These are phyloP conservation scores for Gnathonemus echidnorhynchus DNA, from an alignment of 2,113 vertebrate genomes.

Conservation along the genomic window DNA sequence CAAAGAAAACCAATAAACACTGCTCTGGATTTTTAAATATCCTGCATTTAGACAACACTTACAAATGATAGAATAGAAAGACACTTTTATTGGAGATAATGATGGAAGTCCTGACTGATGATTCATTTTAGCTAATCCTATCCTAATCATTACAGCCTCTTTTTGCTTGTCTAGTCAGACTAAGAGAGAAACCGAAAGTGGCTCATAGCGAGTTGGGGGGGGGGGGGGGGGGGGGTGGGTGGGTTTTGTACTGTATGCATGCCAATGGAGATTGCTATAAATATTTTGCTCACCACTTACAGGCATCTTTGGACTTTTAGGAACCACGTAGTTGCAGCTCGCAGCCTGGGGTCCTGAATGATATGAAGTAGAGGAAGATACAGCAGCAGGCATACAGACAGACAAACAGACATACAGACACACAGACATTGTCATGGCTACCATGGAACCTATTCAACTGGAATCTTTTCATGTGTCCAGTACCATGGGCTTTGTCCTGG, in stretches of 20 bases:
- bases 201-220: too few relatives aligned
- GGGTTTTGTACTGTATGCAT: too few relatives aligned
- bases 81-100: not conserved
- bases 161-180: too few relatives aligned
- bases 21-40: not conserved
- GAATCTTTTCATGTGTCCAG: conserved; percentile 44
- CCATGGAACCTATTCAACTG: conserved; percentile 22
- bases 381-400: not conserved
- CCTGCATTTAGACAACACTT: not conserved
- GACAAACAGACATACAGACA: not conserved
- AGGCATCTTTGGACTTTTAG: too few relatives aligned
- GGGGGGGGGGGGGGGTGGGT: too few relatives aligned
- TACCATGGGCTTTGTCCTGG: conserved; percentile 43
- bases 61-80: not conserved
- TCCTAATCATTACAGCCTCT: too few relatives aligned
- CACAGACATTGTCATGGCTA: too few relatives aligned
- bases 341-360: not conserved
- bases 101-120: not conserved
- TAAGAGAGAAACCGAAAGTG: too few relatives aligned
- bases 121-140: too few relatives aligned
- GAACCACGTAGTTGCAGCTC: not conserved
- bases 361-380: not conserved
- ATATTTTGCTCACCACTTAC: too few relatives aligned
- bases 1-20: not conserved
- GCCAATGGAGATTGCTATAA: too few relatives aligned